These are phyloP conservation scores for Pygocentrus nattereri DNA, from an alignment of 2,797 vertebrate species.

Conservation along the genomic window DNA sequence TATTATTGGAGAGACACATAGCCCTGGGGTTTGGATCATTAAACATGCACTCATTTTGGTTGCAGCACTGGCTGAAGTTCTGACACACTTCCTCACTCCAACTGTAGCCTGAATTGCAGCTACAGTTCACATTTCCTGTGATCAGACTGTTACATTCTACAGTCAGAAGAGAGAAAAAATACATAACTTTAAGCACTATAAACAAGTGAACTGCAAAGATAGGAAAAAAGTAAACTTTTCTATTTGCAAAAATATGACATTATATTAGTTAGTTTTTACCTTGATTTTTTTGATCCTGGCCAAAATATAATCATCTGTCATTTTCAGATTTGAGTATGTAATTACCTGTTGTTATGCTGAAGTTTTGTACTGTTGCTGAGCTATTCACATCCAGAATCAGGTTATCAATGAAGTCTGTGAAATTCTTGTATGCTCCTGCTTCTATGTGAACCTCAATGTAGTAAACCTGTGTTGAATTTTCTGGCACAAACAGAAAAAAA, in stretches of 20 bases:
- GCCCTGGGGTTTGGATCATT: neutral
- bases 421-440: fast-evolving
- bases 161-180: neutral
- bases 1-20: slow-evolving; percentile 48
- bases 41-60: fast-evolving
- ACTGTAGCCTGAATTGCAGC: fast-evolving
- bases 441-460: slow-evolving; percentile 67
- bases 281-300: neutral
- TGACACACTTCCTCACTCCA: slow-evolving; percentile 57
- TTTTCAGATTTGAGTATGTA: neutral
- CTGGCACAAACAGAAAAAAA: slow-evolving; percentile 53
- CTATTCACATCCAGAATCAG: fast-evolving
- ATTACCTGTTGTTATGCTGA: slow-evolving; percentile 69
- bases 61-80: slow-evolving; percentile 33
- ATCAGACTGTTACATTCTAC: slow-evolving; percentile 61
- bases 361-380: fast-evolving
- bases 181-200: neutral
- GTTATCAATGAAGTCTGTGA: fast-evolving
- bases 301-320: neutral
- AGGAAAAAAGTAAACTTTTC: too few species aligned
- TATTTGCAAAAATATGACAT: neutral
- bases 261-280: too few species aligned
- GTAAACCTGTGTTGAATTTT: slow-evolving; percentile 59
- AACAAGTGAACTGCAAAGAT: neutral
- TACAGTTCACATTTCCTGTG: slow-evolving; percentile 30